Percentiles rank a stretch among this genome's conserved stretches.
Evolutionary conservation across 2,113 vertebrate genomes (phyloP).

Genomic region (Cololabis saira): DNA sequence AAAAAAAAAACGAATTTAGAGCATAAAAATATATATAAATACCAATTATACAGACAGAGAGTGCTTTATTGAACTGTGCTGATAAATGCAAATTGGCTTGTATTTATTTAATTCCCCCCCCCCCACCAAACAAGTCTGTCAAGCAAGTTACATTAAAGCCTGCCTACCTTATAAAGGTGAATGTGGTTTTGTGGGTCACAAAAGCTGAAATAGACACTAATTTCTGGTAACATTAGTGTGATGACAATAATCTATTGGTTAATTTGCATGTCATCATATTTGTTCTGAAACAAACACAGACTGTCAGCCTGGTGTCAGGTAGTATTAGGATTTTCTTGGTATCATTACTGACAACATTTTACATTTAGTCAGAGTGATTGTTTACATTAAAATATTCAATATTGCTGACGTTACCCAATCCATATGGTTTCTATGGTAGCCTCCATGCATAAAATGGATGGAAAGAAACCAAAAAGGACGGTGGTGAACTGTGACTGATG

Average conservation of each 20-base stretch:
- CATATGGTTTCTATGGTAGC: too few relatives aligned
- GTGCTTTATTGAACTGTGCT: background rate
- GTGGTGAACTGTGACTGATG: too few relatives aligned
- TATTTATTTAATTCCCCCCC: background rate
- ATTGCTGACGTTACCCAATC: too few relatives aligned
- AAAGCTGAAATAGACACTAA: slow-evolving; percentile 4
- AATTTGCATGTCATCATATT: slow-evolving; percentile 5
- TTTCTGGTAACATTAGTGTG: slow-evolving; percentile 16
- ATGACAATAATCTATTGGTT: background rate
- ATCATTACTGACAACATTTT: slow-evolving; percentile 19
- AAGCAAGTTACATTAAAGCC: background rate
- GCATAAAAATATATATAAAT: too few relatives aligned
- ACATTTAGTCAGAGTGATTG: too few relatives aligned
- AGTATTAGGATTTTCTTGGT: slow-evolving; percentile 8
- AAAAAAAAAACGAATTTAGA: too few relatives aligned
- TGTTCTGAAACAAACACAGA: slow-evolving; percentile 5
- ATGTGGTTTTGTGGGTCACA: slow-evolving; percentile 1
- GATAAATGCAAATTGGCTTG: background rate
- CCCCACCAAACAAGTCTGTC: too few relatives aligned
- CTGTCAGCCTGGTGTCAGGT: background rate
- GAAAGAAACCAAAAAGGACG: too few relatives aligned
- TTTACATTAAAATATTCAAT: too few relatives aligned
- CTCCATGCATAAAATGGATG: too few relatives aligned
- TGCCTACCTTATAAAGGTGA: background rate
- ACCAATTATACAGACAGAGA: too few relatives aligned